Base-by-base conservation (phyloP, 2,888 invertebrate species). In the Panzeria rudis region DNA sequence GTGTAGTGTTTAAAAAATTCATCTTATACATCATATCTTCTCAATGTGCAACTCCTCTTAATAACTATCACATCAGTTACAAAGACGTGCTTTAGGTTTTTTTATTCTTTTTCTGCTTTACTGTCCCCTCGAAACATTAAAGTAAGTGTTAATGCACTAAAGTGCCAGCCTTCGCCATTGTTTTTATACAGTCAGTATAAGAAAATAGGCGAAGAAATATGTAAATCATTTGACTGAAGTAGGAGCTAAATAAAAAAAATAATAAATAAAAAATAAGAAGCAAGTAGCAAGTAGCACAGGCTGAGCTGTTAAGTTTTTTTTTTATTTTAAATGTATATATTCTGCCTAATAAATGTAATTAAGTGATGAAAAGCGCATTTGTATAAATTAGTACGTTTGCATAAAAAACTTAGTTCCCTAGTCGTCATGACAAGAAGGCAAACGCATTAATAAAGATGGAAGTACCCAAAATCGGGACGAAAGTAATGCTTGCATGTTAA, bases 81-180 rank as follows among this genome's bases (percentile, higher is more conserved):
- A 68, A 61, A 50, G 17, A 62, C 59, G 25, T 59, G 32, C 69
- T 79, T 64, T 69, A n/a, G 20, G 2, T 54, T 59, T 35, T 15
- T 52, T 52, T 52, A 52, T 13, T 23, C n/a, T 56, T 56, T 7
- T 15, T 32, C n/a, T 71, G 38, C 32, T 29, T 17, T 29, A 1
- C 20, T 41, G 38, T 41, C 44, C 25, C 59, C 66, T 38, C 32
- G 32, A 52, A 77, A 54, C 72, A 73, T 72, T 72, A 62, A 77
- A 84, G 81, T 77, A 81, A 77, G 81, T 84, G 84, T 81, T 81
- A 84, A 84, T 84, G 84, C 84, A 77, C 68, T 81, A 59, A 69
- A 79, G 62, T 79, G 71, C 17, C 73, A 64, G 64, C 25, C 25
- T 47, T 32, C 41, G n/a, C 35, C 64, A 52, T 59, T 44, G 59